Evolutionary conservation across 2,888 invertebrate species (phyloP), one percentile per base, ranked within the genome.

Genomic region (Pharmacophagus antenor): DNA sequence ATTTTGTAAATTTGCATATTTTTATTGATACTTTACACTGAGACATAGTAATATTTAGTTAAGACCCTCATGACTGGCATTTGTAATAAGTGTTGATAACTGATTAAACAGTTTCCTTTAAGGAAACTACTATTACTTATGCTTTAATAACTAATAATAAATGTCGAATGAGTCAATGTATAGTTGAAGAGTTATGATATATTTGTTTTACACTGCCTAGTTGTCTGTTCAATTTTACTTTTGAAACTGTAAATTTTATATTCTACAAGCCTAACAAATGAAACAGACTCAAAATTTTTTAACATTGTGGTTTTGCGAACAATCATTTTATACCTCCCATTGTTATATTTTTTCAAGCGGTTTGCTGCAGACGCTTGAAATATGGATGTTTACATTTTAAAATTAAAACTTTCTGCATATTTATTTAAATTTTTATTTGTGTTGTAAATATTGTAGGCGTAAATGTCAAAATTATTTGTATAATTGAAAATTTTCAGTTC

Each of bases 321-420:
- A 54, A 54, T 54, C 44, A 54, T 17, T 54, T 42, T 25, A 42
- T 54, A 27, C 25, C 25, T 44, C 25, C 44, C 25, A 46, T 54
- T 54, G 55, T 55, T 27, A 47, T 46, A 18, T 42, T 46, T 55
- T 54, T 31, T 25, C 47, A 55, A 55, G 55, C 55, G 54, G 25
- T 46, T 46, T 25, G 46, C 55, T 47, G 41, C 46, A 31, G 22
- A 27, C 37, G 46, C 46, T 7, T 23, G 55, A 46, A 47, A 47
- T 31, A 46, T 44, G 25, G 18, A 47, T 55, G 23, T 55, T 47
- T 55, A 55, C 46, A 55, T 31, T 46, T 27, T 20, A 47, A 10
- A 44, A 55, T 47, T 47, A 20, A 31, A 55, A 55, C 55, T 55
- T 55, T 46, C n/a, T 21, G 15, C 15, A 47, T 51, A 21, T 37